Conservation (phyloP, 2,888 invertebrate genomes). For the Trissolcus japonicus region DNA sequence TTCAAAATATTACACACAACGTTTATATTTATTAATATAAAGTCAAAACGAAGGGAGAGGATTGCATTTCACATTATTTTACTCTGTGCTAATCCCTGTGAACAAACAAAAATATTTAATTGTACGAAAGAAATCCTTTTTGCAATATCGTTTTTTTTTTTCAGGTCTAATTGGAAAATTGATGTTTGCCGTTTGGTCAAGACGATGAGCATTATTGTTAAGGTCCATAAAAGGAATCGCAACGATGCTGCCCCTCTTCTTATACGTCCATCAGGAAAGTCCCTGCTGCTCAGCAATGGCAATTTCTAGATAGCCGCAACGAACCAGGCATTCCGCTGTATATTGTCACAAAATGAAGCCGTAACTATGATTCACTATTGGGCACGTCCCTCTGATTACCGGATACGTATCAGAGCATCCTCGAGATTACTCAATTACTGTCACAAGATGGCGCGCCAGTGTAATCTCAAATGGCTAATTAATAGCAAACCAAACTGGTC, state of each 20-base stretch:
- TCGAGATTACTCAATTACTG: constrained; percentile 43
- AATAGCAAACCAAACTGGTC: constrained; percentile 4
- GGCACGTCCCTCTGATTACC: constrained; percentile 31
- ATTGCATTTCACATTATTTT: no score
- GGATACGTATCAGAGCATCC: constrained; percentile 25
- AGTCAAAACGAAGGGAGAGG: no score
- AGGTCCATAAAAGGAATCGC: constrained; percentile 37
- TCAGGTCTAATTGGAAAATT: no score
- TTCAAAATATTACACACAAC: no score
- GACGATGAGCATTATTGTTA: constrained; percentile 15
- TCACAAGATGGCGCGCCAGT: constrained; percentile 26
- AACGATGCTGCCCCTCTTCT: constrained; percentile 5
- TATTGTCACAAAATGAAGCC: constrained; percentile 40
- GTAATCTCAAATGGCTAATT: constrained; percentile 29
- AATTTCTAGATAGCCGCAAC: constrained; percentile 21
- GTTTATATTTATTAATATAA: no score
- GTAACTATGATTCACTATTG: constrained; percentile 31
- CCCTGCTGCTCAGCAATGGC: constrained; percentile 15
- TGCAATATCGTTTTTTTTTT: no score
- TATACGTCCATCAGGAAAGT: constrained; percentile 25
- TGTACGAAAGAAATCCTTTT: no score
- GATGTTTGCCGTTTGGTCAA: no score
- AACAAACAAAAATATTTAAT: no score
- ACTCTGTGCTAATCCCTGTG: no score
- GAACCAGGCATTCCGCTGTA: constrained; percentile 35